phyloP scores from a whole-genome alignment of 2,797 vertebrate genomes.

The Phylloscopus collybita region DNA sequence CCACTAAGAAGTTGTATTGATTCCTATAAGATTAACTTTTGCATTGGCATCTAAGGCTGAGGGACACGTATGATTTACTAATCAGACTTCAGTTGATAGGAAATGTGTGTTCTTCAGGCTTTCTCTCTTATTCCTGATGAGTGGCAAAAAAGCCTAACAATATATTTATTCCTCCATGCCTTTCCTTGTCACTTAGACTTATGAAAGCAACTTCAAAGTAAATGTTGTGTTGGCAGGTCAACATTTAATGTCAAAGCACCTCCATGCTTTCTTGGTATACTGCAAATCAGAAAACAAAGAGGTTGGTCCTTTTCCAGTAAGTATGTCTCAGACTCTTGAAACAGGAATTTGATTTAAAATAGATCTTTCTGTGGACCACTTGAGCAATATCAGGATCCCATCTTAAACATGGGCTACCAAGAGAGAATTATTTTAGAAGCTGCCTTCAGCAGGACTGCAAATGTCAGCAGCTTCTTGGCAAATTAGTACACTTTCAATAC shows the following conservation, averaged over 20 bases:
- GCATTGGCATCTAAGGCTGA: not conserved
- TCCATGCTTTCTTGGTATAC: not conserved
- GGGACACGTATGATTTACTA: not conserved
- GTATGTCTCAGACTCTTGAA: conserved; percentile 24
- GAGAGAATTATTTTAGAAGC: not conserved
- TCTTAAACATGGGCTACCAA: not conserved
- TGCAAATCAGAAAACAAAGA: not conserved
- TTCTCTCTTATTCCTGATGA: not conserved
- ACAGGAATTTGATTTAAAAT: conserved; percentile 56
- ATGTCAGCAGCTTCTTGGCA: not conserved
- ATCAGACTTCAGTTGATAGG: not conserved
- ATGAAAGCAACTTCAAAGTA: not conserved
- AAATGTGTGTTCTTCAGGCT: not conserved
- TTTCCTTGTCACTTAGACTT: not conserved
- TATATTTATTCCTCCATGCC: not conserved
- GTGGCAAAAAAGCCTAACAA: not conserved
- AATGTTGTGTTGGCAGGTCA: not conserved
- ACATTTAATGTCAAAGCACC: not conserved
- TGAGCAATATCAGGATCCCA: not conserved
- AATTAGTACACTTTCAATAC: not conserved
- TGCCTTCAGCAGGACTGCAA: not conserved
- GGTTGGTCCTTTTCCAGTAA: not conserved
- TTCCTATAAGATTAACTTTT: not conserved
- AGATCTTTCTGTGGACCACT: not conserved
- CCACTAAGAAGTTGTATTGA: not conserved